Conservation (phyloP, 2,113 vertebrate genomes). For the Chrysochloris asiatica region DNA sequence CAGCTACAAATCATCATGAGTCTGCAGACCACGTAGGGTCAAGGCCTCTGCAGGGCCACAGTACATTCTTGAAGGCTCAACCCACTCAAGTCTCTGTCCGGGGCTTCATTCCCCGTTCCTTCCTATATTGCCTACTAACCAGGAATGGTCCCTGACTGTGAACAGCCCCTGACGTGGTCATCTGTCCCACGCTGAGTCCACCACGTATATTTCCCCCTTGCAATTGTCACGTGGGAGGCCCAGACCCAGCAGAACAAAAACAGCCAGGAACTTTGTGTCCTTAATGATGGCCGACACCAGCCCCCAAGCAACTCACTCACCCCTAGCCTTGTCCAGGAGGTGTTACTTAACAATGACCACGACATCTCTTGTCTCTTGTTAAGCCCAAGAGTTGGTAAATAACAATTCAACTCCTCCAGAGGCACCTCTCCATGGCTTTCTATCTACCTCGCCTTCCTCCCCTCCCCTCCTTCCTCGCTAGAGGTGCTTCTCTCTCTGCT, state of each 20-base stretch:
- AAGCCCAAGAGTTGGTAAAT: neutral
- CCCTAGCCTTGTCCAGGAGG: neutral
- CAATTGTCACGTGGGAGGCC: neutral
- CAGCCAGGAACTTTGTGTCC: neutral
- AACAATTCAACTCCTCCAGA: neutral
- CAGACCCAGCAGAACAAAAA: neutral
- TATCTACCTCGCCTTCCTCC: neutral
- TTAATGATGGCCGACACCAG: neutral
- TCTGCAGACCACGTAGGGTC: rapidly evolving
- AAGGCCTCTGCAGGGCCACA: neutral
- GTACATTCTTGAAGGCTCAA: neutral
- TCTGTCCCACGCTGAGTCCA: neutral
- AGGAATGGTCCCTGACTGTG: neutral
- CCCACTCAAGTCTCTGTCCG: neutral
- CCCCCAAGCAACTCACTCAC: neutral
- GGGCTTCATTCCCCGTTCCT: neutral
- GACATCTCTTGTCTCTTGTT: neutral
- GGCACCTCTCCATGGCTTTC: rapidly evolving
- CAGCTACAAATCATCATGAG: neutral
- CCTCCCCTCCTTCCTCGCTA: neutral
- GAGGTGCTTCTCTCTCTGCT: neutral
- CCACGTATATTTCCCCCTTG: neutral
- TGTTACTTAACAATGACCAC: neutral
- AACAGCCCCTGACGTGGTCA: neutral
- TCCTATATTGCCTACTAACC: neutral